These are phyloP conservation scores for Heterotilapia buettikoferi DNA, from an alignment of 2,113 vertebrate species.

Conservation along the genomic window DNA sequence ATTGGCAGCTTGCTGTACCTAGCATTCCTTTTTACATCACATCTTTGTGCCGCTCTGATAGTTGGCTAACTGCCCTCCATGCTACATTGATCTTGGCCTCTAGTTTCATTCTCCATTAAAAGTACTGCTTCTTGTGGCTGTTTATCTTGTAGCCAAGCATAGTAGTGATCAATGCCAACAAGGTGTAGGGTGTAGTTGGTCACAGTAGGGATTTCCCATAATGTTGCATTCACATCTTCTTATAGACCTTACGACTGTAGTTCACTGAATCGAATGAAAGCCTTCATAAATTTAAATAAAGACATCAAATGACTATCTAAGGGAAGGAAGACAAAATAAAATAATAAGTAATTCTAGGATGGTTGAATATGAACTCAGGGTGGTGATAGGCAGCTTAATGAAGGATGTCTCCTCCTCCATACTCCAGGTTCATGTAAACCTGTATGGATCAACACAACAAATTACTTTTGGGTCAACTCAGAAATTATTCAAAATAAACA, in stretches of 20 bases:
- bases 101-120: neutral
- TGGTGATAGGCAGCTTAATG: neutral
- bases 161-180: neutral
- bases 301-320: neutral
- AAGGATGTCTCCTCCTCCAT: neutral
- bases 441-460: neutral
- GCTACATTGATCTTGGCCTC: neutral
- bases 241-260: neutral
- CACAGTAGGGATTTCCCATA: neutral
- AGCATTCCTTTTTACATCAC: neutral
- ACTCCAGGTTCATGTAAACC: neutral
- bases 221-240: neutral
- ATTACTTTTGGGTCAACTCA: neutral
- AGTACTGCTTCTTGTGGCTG: neutral
- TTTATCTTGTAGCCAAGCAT: neutral
- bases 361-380: neutral
- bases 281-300: neutral
- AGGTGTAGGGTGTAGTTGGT: neutral
- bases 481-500: neutral
- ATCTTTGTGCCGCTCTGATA: neutral
- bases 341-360: neutral
- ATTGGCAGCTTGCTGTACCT: neutral
- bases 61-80: neutral
- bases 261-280: neutral
- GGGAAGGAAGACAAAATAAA: neutral